phyloP scores from a whole-genome alignment of 1,140 invertebrate species.

The Probaryconus sp. region DNA sequence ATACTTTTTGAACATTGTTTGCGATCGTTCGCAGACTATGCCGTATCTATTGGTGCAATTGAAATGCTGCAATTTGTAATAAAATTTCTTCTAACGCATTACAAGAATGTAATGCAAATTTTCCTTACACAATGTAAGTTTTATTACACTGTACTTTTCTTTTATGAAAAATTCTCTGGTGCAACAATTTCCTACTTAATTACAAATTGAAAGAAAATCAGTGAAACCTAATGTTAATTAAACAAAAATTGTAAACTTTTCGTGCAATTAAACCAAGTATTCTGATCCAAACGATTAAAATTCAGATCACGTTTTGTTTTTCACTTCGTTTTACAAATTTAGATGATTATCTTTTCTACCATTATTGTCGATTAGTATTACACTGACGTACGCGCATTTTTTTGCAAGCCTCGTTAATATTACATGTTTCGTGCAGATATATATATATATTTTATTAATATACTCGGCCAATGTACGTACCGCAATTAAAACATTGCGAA shows the following conservation, averaged over 20 bases:
- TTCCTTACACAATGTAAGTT: no score
- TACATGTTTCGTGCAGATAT: conserved; percentile 20
- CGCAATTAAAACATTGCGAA: conserved; percentile 14
- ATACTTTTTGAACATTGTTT: conserved; percentile 21
- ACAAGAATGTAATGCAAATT: no score
- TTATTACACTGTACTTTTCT: no score
- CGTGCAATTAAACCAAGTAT: no score
- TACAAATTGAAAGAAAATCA: no score
- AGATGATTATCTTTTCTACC: conserved; percentile 14
- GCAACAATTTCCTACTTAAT: no score
- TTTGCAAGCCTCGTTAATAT: conserved; percentile 37
- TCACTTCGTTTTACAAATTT: conserved; percentile 15
- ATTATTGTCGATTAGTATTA: conserved; percentile 42
- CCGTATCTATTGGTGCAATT: background rate
- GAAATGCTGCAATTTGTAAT: background rate
- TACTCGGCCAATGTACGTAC: conserved; percentile 10
- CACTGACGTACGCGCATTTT: conserved; percentile 49
- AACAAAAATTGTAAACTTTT: no score
- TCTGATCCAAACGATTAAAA: no score
- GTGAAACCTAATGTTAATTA: no score
- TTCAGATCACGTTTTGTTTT: background rate
- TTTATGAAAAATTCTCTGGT: no score
- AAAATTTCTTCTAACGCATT: no score
- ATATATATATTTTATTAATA: no score
- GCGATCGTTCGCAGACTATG: conserved; percentile 8